Evolutionary conservation across 2,888 invertebrate species (phyloP), one percentile per base, ranked within the genome.

Genomic region (Campopleginae sp.): DNA sequence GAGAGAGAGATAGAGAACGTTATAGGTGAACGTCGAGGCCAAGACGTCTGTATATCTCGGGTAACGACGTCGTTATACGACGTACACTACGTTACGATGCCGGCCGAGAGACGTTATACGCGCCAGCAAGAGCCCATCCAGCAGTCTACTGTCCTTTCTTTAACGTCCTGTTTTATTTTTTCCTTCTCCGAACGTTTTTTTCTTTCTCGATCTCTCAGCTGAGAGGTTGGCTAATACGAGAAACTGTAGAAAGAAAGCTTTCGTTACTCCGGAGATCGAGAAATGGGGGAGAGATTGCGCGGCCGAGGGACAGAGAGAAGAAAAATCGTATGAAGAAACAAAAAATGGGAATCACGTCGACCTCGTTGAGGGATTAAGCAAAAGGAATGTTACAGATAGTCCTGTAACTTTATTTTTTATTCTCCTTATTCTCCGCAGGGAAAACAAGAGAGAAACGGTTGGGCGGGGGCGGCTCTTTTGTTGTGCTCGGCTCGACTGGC

Each of bases 41-140:
- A 90, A 90, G 90, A 91, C 88, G 91, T 92, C 92, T 91, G 90
- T 92, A 92, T 92, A 92, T 92, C 92, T 91, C 89, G 89, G 85
- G 88, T 92, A 93, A 93, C 92, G 93, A 93, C 92, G 92, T 93
- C 92, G 93, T 93, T 93, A 92, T 90, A 90, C 89, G 86, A 87
- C 88, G 86, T 88, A 88, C 89, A 87, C 83, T 87, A 85, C 84
- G 86, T 87, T 85, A 85, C 79, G 70, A 76, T 79, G 84, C 84
- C 85, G 82, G 85, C 70, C 77, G 74, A 81, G 85, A 68, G 70
- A 78, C 78, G 78, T 83, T 80, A 82, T 65, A 68, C 74, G 82
- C 82, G 83, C 77, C 78, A 80, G 78, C 58, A 68, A 75, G 83
- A 85, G 85, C 82, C 78, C 82, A 86, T 84, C 84, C 44, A 82